Evolutionary conservation across 1,140 invertebrate genomes (phyloP), one percentile per base, ranked within the genome.

Genomic region (Trichonephila clavata): DNA sequence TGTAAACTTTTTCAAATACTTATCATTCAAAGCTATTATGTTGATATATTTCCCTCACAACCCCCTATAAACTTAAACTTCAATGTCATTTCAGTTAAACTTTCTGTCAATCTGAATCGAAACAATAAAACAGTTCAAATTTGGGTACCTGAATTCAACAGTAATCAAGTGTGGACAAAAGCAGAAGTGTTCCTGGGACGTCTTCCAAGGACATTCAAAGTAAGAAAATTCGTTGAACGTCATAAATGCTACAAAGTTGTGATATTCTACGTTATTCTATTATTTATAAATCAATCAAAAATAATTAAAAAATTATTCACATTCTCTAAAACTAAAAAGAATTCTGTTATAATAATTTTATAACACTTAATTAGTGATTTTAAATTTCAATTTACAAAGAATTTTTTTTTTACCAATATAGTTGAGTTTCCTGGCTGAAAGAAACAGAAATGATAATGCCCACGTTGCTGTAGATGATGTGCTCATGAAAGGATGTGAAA

Each of bases 381-480:
- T 13, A 50, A 50, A 50, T 50, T 10, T 50, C 50, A 10, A 7
- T 50, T 50, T 71, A 32, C 0, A 27, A 71, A 71, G 27, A 2
- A 7, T n/a, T 84, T 59, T 84, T 8, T 59, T n/a, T 83, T 57
- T n/a, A 84, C 21, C 8, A 39, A 24, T 59, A 93, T 59, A 93
- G 92, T 20, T 93, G 14, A 68, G 20, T 60, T 87, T 93, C 24
- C 21, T 43, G 10, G 86, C 92, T 24, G 71, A 61, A 43, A 89
- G 68, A 63, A 59, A 20, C 8, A 43, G 39, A 27, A 21, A 10
- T 13, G 88, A 39, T 4, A 8, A 27, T 32, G 20, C 27, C 2
- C 77, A 94, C 61, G 88, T 32, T 60, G 93, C 93, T 10, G 32
- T 94, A 21, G 93, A 94, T 71, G 93, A 94, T 27, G 27, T 94